A percentile compares a stretch with the other conserved stretches of the same genome.
phyloP scores from a whole-genome alignment of 1,140 invertebrate genomes.

The Nephotettix cincticeps region DNA sequence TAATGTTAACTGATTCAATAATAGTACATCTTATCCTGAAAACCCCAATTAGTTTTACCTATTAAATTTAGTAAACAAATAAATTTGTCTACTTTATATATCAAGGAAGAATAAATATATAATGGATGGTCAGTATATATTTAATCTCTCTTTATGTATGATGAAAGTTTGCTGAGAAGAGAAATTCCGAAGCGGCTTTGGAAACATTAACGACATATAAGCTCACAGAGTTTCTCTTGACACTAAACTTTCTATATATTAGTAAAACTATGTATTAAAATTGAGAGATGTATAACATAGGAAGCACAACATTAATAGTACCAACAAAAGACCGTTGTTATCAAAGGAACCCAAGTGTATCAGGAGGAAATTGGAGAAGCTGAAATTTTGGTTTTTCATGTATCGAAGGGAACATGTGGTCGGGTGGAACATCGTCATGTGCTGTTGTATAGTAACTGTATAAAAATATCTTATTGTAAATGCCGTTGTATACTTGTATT shows the following conservation, averaged over 20 bases:
- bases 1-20: too few species aligned
- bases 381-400: constrained; percentile 1
- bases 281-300: constrained; percentile 27
- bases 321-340: constrained; percentile 26
- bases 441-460: constrained; percentile 14
- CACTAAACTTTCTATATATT: not conserved
- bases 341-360: constrained; percentile 22
- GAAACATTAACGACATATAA: constrained; percentile 15
- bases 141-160: constrained; percentile 2
- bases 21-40: too few species aligned
- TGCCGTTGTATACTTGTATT: constrained; percentile 20
- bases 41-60: constrained; percentile 16
- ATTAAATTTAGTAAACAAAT: constrained; percentile 21
- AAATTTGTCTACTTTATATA: constrained; percentile 13
- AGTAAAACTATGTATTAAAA: constrained; percentile 24
- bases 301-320: constrained; percentile 27
- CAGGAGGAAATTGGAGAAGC: constrained; percentile 11
- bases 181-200: not conserved
- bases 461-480: constrained; percentile 21
- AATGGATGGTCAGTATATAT: not conserved
- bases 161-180: not conserved
- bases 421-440: not conserved
- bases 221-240: not conserved
- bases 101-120: constrained; percentile 20
- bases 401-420: not conserved